These are phyloP conservation scores for Iselma pallidipennis DNA, from an alignment of 2,888 invertebrate species.

Conservation along the genomic window DNA sequence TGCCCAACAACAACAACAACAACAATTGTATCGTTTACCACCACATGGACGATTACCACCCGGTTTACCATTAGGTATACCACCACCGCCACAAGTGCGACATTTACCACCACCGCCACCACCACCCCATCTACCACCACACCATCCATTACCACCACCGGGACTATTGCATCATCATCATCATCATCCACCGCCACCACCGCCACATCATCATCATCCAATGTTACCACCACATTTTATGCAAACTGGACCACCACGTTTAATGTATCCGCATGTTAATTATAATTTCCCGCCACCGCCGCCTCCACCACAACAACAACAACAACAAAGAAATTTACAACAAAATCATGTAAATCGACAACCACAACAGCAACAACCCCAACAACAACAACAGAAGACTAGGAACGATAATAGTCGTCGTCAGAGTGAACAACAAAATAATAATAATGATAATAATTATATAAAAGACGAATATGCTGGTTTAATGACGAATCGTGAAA, in stretches of 20 bases:
- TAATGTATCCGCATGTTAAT: slow-evolving; percentile 32
- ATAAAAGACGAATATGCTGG: slow-evolving; percentile 81
- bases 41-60: slow-evolving; percentile 47
- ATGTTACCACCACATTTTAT: slow-evolving; percentile 33
- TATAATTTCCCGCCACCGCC: slow-evolving; percentile 46
- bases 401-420: slow-evolving; percentile 35
- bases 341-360: slow-evolving; percentile 21
- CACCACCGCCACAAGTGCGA: slow-evolving; percentile 52
- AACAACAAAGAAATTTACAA: slow-evolving; percentile 22
- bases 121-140: slow-evolving; percentile 19
- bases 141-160: slow-evolving; percentile 35
- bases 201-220: slow-evolving; percentile 24
- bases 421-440: slow-evolving; percentile 28
- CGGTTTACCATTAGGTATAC: slow-evolving; percentile 53
- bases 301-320: slow-evolving; percentile 38
- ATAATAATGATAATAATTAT: slow-evolving; percentile 38
- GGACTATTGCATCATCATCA: slow-evolving; percentile 42
- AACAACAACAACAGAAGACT: slow-evolving; percentile 25
- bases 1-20: slow-evolving; percentile 23
- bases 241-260: slow-evolving; percentile 29
- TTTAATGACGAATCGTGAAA: slow-evolving; percentile 91
- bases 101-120: slow-evolving; percentile 35
- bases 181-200: too few relatives aligned
- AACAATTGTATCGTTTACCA: slow-evolving; percentile 15
- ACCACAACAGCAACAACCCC: slow-evolving; percentile 40